Evolutionary conservation across 2,797 vertebrate genomes (phyloP).

Genomic region (Hephaestus fuliginosus): DNA sequence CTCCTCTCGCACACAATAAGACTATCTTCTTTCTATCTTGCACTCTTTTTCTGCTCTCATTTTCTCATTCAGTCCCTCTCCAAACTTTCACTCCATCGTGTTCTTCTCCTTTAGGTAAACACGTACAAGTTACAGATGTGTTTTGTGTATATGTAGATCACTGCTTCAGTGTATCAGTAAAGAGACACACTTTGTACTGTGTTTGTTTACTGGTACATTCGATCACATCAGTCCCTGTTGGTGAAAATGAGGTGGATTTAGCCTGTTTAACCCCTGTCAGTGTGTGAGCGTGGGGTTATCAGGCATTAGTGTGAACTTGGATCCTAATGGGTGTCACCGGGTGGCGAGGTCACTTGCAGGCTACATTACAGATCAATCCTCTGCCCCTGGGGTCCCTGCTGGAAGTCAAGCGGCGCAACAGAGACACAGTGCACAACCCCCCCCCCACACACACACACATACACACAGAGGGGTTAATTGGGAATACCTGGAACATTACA

Average conservation of each 20-base stretch:
- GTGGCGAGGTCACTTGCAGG: slow-evolving; percentile 80
- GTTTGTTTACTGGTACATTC: background rate
- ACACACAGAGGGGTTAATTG: slow-evolving; percentile 25
- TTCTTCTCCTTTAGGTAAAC: background rate
- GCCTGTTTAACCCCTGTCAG: slow-evolving; percentile 18
- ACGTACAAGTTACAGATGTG: background rate
- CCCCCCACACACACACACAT: background rate
- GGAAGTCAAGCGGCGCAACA: slow-evolving; percentile 60
- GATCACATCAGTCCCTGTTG: background rate
- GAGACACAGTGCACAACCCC: slow-evolving; percentile 9
- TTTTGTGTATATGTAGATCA: background rate
- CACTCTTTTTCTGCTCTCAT: background rate
- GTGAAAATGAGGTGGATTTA: slow-evolving; percentile 22
- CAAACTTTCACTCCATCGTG: background rate
- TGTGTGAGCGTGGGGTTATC: slow-evolving; percentile 48
- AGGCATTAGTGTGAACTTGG: slow-evolving; percentile 45
- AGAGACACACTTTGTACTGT: background rate
- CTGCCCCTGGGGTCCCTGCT: slow-evolving; percentile 72
- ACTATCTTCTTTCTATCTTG: background rate
- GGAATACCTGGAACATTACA: slow-evolving; percentile 41
- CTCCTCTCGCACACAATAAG: background rate
- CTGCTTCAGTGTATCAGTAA: background rate
- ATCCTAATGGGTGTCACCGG: slow-evolving; percentile 66
- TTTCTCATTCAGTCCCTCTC: background rate
- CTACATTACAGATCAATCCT: slow-evolving; percentile 82